A percentile compares a stretch with the other conserved stretches of the same genome.
Conservation (phyloP, 2,888 invertebrate genomes). For the Caenorhabditis uteleia region DNA sequence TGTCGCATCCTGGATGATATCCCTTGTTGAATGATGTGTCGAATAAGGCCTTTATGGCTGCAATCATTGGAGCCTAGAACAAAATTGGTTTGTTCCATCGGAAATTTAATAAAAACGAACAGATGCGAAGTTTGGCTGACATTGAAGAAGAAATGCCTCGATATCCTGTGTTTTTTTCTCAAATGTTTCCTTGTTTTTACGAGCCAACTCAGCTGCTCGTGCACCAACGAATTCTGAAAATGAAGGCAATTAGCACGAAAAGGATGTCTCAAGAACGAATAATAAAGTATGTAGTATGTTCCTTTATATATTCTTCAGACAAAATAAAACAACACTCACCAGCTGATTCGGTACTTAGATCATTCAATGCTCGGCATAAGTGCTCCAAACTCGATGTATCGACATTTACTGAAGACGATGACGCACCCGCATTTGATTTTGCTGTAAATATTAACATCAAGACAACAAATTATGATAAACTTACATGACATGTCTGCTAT, state of each 20-base stretch:
- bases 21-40: constrained; percentile 22
- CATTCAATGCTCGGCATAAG: constrained; percentile 23
- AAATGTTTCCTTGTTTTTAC: constrained; percentile 39
- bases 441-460: no score
- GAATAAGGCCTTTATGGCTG: constrained; percentile 41
- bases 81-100: neutral
- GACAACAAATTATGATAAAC: neutral
- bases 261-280: no score
- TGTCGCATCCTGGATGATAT: constrained; percentile 29
- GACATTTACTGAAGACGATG: constrained; percentile 3
- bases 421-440: no score
- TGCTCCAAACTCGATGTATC: constrained; percentile 35
- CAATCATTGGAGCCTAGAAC: constrained; percentile 34
- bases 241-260: neutral
- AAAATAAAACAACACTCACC: constrained; percentile 7
- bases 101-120: constrained; percentile 6
- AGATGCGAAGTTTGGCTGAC: constrained; percentile 32
- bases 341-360: constrained; percentile 6
- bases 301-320: no score
- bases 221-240: constrained; percentile 31
- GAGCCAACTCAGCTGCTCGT: constrained; percentile 27
- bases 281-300: no score
- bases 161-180: constrained; percentile 39
- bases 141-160: constrained; percentile 35
- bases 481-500: no score